These are phyloP conservation scores for Chloroceryle aenea DNA, from an alignment of 2,113 vertebrate species.

Conservation along the genomic window DNA sequence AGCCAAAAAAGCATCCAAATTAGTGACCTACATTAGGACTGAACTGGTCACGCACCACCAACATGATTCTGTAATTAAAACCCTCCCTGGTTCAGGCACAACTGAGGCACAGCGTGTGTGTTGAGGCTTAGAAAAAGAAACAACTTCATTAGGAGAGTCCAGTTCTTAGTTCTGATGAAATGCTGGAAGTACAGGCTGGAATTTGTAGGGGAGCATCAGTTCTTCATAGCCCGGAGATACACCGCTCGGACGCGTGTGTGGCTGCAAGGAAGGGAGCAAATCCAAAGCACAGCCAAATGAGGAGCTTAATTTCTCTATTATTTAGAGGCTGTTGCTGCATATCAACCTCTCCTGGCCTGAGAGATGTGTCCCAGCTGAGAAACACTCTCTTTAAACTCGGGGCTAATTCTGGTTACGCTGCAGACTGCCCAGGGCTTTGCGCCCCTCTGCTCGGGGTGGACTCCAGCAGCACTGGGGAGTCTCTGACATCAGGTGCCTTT, in stretches of 20 bases:
- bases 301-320: background rate
- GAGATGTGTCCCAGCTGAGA: accelerated
- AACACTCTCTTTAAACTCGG: background rate
- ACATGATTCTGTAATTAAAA: constrained; percentile 6
- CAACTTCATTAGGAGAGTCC: background rate
- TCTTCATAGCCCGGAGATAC: background rate
- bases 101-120: background rate
- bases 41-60: background rate
- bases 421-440: background rate
- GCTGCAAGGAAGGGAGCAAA: background rate
- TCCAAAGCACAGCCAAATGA: background rate
- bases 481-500: background rate
- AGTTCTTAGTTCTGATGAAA: background rate
- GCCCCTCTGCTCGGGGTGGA: background rate
- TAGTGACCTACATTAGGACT: constrained; percentile 12
- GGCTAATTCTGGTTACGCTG: background rate
- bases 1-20: constrained; percentile 21
- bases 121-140: background rate
- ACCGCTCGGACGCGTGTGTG: accelerated
- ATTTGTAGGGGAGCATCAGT: background rate
- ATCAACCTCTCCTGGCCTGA: background rate
- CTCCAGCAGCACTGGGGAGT: background rate
- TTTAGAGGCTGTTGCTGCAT: background rate
- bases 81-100: background rate
- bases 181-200: accelerated